A percentile compares a stretch with the other conserved stretches of the same genome.
Conservation (phyloP, 37 sponge, comb jelly and placozoan species). For the Ianthella basta region DNA sequence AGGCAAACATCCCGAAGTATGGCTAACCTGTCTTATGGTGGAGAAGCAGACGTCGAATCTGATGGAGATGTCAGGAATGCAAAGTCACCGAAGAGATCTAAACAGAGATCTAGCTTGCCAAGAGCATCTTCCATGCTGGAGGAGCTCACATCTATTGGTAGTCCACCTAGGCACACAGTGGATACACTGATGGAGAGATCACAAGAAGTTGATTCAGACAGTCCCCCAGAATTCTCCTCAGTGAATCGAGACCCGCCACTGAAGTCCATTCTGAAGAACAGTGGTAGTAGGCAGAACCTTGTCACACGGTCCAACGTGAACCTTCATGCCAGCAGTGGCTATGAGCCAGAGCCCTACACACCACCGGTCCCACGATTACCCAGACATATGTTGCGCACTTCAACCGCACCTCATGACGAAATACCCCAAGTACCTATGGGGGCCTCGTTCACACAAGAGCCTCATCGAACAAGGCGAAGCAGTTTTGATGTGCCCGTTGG, state of each 20-base stretch:
- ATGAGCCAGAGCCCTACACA: background rate
- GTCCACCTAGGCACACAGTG: background rate
- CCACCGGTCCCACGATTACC: background rate
- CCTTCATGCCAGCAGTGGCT: background rate
- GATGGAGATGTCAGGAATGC: background rate
- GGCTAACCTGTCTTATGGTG: constrained; percentile 22
- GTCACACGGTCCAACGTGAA: background rate
- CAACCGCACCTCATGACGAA: no score
- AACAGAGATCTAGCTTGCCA: background rate
- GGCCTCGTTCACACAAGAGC: background rate
- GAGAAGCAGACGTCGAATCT: constrained; percentile 25
- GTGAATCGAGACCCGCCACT: background rate
- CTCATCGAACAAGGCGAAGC: background rate
- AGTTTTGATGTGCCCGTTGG: background rate
- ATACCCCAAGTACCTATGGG: background rate
- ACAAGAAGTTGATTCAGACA: background rate
- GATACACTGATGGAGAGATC: background rate
- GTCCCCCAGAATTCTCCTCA: background rate
- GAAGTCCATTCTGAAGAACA: constrained; percentile 32
- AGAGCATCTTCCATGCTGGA: constrained; percentile 25
- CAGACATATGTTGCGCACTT: no score
- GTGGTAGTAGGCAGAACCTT: background rate
- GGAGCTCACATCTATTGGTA: constrained; percentile 13
- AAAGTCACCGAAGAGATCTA: background rate
- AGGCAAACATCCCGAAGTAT: constrained; percentile 1